Evolutionary conservation across 2,797 vertebrate species (phyloP).

Genomic region (Glyptemys insculpta): DNA sequence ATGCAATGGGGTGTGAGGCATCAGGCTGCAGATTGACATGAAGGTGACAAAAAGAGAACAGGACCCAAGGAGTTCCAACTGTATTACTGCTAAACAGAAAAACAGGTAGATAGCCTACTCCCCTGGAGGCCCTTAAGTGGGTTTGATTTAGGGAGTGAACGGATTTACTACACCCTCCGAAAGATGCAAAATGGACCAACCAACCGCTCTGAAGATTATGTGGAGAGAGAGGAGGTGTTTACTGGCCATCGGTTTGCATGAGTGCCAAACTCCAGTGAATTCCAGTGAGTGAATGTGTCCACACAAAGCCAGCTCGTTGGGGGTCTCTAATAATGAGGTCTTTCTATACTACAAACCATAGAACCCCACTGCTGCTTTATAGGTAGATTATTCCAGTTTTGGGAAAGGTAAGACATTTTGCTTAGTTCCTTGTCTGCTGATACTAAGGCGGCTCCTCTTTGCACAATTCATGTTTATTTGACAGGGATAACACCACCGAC

Average conservation of each 20-base stretch:
- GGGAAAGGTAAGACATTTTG: not conserved
- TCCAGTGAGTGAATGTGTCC: not conserved
- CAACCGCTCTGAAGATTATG: not conserved
- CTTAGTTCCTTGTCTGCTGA: not conserved
- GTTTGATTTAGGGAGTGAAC: not conserved
- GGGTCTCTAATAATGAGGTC: not conserved
- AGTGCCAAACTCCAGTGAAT: not conserved
- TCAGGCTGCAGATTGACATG: not conserved
- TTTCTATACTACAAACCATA: not conserved
- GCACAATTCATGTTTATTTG: not conserved
- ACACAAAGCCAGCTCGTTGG: not conserved
- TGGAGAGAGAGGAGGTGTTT: not conserved
- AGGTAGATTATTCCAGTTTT: not conserved
- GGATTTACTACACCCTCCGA: not conserved
- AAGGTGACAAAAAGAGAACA: not conserved
- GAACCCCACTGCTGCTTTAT: not conserved
- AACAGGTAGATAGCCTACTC: not conserved
- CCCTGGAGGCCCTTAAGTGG: not conserved
- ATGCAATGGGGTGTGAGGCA: not conserved
- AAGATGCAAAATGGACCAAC: not conserved
- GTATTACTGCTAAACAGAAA: not conserved
- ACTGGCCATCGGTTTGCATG: not conserved
- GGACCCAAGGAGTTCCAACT: not conserved
- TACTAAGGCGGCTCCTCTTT: not conserved
- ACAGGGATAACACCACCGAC: not conserved